These are phyloP conservation scores for Mobula hypostoma DNA, from an alignment of 2,113 vertebrate species.

Conservation along the genomic window DNA sequence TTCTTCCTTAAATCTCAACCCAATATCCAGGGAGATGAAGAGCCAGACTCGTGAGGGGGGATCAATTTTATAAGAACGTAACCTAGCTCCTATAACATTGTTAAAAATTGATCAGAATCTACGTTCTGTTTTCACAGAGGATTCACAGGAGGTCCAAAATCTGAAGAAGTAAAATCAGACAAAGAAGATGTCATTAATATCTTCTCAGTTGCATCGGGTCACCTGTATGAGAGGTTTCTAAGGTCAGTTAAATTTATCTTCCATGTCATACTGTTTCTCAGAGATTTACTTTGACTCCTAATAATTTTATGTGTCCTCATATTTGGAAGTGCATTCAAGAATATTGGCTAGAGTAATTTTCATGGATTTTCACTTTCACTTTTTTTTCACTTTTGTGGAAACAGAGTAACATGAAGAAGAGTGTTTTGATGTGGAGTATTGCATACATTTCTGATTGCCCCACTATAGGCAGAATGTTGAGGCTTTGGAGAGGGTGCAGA, in stretches of 20 bases:
- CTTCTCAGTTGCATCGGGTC: constrained; percentile 94
- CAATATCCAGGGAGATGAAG: neutral
- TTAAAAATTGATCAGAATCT: neutral
- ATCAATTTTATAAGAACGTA: neutral
- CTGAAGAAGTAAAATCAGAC: constrained; percentile 78
- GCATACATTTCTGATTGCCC: too few relatives aligned
- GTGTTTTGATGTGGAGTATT: too few relatives aligned
- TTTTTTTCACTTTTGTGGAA: neutral
- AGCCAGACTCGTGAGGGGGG: neutral
- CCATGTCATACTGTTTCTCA: neutral
- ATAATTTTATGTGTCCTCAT: neutral
- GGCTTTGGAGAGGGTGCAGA: too few relatives aligned
- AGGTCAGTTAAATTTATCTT: constrained; percentile 60
- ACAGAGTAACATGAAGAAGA: neutral
- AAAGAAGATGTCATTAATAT: constrained; percentile 94
- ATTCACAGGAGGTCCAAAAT: constrained; percentile 76
- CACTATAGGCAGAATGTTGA: too few relatives aligned
- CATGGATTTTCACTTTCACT: neutral
- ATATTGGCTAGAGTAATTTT: neutral
- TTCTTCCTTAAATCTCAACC: neutral
- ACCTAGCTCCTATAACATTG: neutral
- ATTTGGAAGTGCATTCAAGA: neutral
- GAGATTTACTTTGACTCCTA: neutral
- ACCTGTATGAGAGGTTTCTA: constrained; percentile 92
- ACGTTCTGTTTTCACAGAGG: constrained; percentile 58